Evolutionary conservation across 2,113 vertebrate genomes (phyloP).

Genomic region (Notechis scutatus): DNA sequence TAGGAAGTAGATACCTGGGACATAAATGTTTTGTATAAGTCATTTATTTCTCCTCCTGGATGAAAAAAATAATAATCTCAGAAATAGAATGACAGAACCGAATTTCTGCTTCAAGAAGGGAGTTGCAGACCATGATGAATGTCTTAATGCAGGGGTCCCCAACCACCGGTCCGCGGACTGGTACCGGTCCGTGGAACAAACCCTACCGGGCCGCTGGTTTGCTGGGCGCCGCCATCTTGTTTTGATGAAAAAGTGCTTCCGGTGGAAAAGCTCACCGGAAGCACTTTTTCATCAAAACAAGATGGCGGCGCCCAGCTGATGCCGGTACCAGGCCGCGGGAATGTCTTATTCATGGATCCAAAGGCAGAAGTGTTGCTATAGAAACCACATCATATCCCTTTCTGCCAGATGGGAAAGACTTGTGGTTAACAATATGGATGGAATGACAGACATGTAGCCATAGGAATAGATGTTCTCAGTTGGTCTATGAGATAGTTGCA

Average conservation of each 20-base stretch:
- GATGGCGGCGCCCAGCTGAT: too few species aligned
- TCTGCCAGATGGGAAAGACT: not conserved
- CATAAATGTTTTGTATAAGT: not conserved
- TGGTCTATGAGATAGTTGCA: not conserved
- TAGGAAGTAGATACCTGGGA: not conserved
- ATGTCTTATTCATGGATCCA: constrained; percentile 15
- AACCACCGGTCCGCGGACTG: too few species aligned
- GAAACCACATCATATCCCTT: constrained; percentile 20
- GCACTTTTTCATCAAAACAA: too few species aligned
- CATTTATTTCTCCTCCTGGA: not conserved
- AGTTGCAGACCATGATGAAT: not conserved
- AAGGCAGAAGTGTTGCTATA: constrained; percentile 25
- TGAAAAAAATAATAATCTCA: not conserved
- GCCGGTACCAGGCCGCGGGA: too few species aligned
- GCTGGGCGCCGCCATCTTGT: too few species aligned
- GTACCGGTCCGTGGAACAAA: too few species aligned
- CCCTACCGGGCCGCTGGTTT: too few species aligned
- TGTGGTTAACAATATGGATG: not conserved
- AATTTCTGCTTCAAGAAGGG: not conserved
- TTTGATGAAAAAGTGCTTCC: too few species aligned
- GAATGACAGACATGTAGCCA: not conserved
- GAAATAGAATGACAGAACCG: not conserved
- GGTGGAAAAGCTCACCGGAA: too few species aligned
- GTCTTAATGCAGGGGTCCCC: too few species aligned
- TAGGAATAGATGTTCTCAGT: not conserved